phyloP scores from a whole-genome alignment of 2,113 vertebrate genomes.

The Oostethus manadensis region DNA sequence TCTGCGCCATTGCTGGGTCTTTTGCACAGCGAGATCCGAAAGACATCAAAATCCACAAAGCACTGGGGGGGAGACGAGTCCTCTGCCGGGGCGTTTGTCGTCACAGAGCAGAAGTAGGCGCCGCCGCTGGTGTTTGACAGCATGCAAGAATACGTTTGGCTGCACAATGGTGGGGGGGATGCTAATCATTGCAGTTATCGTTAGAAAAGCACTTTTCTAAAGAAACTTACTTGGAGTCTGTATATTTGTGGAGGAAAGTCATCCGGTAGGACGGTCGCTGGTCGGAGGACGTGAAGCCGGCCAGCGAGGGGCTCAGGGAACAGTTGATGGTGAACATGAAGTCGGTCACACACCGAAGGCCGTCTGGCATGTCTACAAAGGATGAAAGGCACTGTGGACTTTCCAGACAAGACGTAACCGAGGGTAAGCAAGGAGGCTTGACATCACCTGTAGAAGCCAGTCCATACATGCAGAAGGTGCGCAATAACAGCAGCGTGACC shows the following conservation, averaged over 20 bases:
- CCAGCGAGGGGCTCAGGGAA: conserved; percentile 25
- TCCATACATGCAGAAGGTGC: too few species aligned
- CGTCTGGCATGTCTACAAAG: conserved; percentile 16
- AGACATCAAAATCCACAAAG: conserved; percentile 1
- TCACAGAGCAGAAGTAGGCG: conserved; percentile 36
- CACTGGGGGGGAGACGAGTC: accelerated
- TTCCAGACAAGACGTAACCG: too few species aligned
- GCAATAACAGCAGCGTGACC: too few species aligned
- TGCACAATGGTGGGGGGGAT: conserved; percentile 9
- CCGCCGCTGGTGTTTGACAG: conserved; percentile 2
- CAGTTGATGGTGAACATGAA: conserved; percentile 59
- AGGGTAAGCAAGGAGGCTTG: too few species aligned
- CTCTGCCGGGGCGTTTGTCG: accelerated
- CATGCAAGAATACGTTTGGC: neutral
- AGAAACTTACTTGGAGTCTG: conserved; percentile 15
- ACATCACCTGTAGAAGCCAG: too few species aligned
- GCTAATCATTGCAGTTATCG: neutral
- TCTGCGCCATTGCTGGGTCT: conserved; percentile 5
- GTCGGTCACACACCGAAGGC: conserved; percentile 53
- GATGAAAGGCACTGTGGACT: neutral
- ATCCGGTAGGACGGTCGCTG: conserved; percentile 33
- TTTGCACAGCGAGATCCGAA: conserved; percentile 46
- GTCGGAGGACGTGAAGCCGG: neutral
- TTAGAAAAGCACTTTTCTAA: neutral
- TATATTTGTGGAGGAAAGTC: neutral